A percentile compares a stretch with the other conserved stretches of the same genome.
Evolutionary conservation across 2,113 vertebrate genomes (phyloP).

Genomic region (rat (Rattus norvegicus)): DNA sequence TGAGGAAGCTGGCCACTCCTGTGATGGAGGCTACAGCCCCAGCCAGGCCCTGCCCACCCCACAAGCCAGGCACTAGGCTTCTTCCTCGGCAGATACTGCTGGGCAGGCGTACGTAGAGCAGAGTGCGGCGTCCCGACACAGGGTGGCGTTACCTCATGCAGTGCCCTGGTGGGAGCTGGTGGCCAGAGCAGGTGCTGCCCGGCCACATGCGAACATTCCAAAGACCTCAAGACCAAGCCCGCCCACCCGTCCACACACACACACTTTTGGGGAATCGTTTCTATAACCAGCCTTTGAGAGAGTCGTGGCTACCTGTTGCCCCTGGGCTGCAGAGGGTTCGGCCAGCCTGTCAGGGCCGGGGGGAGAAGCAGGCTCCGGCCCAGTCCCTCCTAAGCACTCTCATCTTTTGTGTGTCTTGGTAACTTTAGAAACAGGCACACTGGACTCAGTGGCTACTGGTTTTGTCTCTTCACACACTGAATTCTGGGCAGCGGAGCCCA

Average conservation of each 20-base stretch:
- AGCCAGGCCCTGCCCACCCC: background rate
- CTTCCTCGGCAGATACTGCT: conserved; percentile 52
- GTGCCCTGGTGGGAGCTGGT: conserved; percentile 37
- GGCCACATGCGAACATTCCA: conserved; percentile 61
- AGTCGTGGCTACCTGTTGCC: background rate
- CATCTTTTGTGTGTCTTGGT: conserved; percentile 85
- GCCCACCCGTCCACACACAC: background rate
- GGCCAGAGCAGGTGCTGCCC: conserved; percentile 12
- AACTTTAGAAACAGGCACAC: conserved; percentile 87
- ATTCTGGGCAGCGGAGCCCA: conserved; percentile 41
- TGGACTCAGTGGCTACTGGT: conserved; percentile 86
- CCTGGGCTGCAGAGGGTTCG: background rate
- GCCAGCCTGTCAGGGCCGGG: background rate
- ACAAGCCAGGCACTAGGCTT: conserved; percentile 6
- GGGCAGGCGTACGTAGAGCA: conserved; percentile 66
- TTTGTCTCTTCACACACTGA: conserved; percentile 85
- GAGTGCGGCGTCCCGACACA: conserved; percentile 67
- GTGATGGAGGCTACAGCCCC: conserved; percentile 71
- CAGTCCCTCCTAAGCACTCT: conserved; percentile 70
- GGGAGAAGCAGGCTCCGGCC: background rate
- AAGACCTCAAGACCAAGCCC: conserved; percentile 63
- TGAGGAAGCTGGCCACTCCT: conserved; percentile 74
- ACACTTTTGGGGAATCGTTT: background rate
- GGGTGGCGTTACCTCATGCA: conserved; percentile 80
- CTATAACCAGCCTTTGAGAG: conserved; percentile 45